Base-by-base conservation (phyloP, 2,797 vertebrate species). In the Microctenopoma stevenorrisi region DNA sequence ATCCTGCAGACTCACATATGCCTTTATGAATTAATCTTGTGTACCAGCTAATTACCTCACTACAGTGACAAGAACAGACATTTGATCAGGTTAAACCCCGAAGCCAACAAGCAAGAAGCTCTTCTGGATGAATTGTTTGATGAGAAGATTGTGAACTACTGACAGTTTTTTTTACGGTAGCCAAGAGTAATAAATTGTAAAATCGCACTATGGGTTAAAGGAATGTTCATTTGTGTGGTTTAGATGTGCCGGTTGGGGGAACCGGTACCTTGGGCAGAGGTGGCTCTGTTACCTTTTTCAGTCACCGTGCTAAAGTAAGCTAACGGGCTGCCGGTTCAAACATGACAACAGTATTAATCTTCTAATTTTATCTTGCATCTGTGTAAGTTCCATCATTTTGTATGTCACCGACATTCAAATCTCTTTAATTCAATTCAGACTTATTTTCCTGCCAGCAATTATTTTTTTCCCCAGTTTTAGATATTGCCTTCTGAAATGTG, bases 361-460 rank as follows among this genome's bases (percentile, higher is more conserved):
- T 15, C 22, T 58, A 14, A 40, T 22, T 22, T 22, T 22, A 22
- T 22, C 22, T 22, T 22, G 22, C 22, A 22, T 22, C 22, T 22
- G 22, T 22, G 13, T n/a, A 48, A 33, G 16, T 30, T 3, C 13
- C 7, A 2, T 35, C 5, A 4, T 35, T 50, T 54, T 46, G 5
- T 38, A 7, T 54, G 13, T 46, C 1, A 35, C 10, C 5, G 44
- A 38, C 35, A 11, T 40, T 22, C 4, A 2, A 18, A 51, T 46
- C 28, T 25, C 7, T 44, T 4, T 48, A 28, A 73, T 68, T 57
- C 15, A 51, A 55, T n/a, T 33, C 13, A 11, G 26, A 50, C n/a
- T 14, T 22, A 7, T 48, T 28, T 56, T 57, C 16, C 42, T 54
- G 10, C 9, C 22, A 43, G 15, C 1, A 38, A 10, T 56, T 30